Evolutionary conservation across 1,140 invertebrate species (phyloP).

Genomic region (Drosophila tristis): DNA sequence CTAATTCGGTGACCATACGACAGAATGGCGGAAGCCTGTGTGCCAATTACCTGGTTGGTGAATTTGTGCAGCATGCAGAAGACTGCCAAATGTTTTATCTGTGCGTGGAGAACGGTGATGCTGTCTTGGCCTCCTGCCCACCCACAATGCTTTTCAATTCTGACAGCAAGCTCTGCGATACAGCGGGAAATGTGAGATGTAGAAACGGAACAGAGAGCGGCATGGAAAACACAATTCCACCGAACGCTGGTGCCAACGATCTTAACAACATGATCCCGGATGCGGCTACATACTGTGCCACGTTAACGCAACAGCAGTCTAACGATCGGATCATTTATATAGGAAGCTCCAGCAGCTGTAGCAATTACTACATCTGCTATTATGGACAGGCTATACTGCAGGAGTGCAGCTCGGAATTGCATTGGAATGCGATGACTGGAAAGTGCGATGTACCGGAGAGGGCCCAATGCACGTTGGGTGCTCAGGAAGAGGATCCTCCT

Average conservation of each 20-base stretch:
- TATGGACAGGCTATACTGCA: slow-evolving; percentile 76
- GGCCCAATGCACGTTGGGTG: slow-evolving; percentile 58
- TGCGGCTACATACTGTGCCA: slow-evolving; percentile 60
- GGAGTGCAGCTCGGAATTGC: slow-evolving; percentile 66
- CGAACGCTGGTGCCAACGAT: slow-evolving; percentile 21
- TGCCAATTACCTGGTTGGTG: slow-evolving; percentile 58
- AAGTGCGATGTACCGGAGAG: slow-evolving; percentile 74
- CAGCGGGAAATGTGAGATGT: slow-evolving; percentile 62
- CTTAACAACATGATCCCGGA: slow-evolving; percentile 54
- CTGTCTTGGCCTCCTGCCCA: slow-evolving; percentile 70
- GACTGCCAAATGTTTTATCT: slow-evolving; percentile 73
- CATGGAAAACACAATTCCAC: neutral
- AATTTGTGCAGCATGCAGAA: slow-evolving; percentile 67
- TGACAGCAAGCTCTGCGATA: slow-evolving; percentile 69
- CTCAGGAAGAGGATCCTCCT: slow-evolving; percentile 2
- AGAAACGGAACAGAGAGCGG: slow-evolving; percentile 32
- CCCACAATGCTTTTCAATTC: slow-evolving; percentile 74
- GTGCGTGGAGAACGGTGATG: slow-evolving; percentile 73
- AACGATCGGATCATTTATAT: slow-evolving; percentile 68
- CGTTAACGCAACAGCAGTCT: slow-evolving; percentile 34
- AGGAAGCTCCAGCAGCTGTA: slow-evolving; percentile 66
- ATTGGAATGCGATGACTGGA: slow-evolving; percentile 74
- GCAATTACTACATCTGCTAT: slow-evolving; percentile 75
- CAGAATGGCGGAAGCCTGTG: slow-evolving; percentile 58
- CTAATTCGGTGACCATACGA: slow-evolving; percentile 69